A percentile compares a stretch with the other conserved stretches of the same genome.
Conservation (phyloP, 2,888 invertebrate species). For the Coremacera marginata region DNA sequence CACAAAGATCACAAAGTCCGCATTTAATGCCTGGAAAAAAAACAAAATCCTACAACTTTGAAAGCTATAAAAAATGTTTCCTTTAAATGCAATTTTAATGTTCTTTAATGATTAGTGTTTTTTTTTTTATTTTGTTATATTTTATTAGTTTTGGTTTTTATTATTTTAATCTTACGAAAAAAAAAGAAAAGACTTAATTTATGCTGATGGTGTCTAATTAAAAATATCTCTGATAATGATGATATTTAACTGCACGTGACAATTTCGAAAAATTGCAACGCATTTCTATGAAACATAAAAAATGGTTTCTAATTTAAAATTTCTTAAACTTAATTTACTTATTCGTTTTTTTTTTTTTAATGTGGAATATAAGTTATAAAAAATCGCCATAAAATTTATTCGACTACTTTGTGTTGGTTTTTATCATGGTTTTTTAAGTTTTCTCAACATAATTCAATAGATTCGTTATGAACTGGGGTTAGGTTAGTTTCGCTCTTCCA, state of each 20-base stretch:
- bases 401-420: not conserved
- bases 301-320: too few relatives aligned
- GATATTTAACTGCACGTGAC: too few relatives aligned
- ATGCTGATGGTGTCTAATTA: too few relatives aligned
- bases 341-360: not conserved
- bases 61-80: not conserved
- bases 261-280: too few relatives aligned
- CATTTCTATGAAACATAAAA: too few relatives aligned
- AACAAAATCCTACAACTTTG: not conserved
- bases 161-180: not conserved
- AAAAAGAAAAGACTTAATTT: not conserved
- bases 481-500: not conserved
- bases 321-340: not conserved
- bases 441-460: not conserved
- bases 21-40: not conserved
- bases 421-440: too few relatives aligned
- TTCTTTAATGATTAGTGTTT: constrained; percentile 8
- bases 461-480: not conserved
- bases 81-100: constrained; percentile 32
- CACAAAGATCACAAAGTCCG: constrained; percentile 8
- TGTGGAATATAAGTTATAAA: not conserved
- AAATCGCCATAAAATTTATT: constrained; percentile 2
- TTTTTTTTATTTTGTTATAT: too few relatives aligned
- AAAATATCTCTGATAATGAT: too few relatives aligned
- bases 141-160: too few relatives aligned